Base-by-base conservation (phyloP, 2,797 vertebrate species). In the Mormyrus proboscirostris region DNA sequence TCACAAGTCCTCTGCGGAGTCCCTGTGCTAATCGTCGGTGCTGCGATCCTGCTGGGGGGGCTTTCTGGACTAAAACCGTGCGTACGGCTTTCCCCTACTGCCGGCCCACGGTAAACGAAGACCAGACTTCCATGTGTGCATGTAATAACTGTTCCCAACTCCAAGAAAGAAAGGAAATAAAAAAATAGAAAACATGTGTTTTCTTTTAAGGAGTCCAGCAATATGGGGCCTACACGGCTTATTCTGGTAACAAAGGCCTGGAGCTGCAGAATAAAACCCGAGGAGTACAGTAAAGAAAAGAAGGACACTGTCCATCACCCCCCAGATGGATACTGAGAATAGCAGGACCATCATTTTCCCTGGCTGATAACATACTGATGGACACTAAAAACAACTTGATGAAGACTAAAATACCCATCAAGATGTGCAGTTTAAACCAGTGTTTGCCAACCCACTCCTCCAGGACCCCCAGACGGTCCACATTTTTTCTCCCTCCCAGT, bases 51-150 rank as follows among this genome's bases (percentile, higher is more conserved):
- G 88, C 88, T 62, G 22, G 29, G 73, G 22, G 55, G 44, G 65
- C 25, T 69, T 65, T 69, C 79, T 86, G 79, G 57, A 9, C 88
- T 89, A 38, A 9, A 44, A 38, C 93, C 92, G 91, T 92, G n/a
- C 87, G 90, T 86, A 92, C 90, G 14, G 38, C 41, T 91, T 82
- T 7, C 79, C 92, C 90, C 90, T 47, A 88, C 59, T 90, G 89
- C 51, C 7, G 86, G 90, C 89, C 87, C 90, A 91, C 69, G 90
- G 89, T 92, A 90, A 94, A 92, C 93, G 93, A 94, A 93, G 93
- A 92, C 91, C 90, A 85, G 82, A 49, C 57, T 65, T 65, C 41
- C 82, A 86, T 89, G 82, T 89, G 55, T 62, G 38, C 44, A 91
- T 92, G 92, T 92, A 91, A 93, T 93, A 89, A 90, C 92, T 92